phyloP scores from a whole-genome alignment of 2,113 vertebrate species.

The Ameiurus melas region DNA sequence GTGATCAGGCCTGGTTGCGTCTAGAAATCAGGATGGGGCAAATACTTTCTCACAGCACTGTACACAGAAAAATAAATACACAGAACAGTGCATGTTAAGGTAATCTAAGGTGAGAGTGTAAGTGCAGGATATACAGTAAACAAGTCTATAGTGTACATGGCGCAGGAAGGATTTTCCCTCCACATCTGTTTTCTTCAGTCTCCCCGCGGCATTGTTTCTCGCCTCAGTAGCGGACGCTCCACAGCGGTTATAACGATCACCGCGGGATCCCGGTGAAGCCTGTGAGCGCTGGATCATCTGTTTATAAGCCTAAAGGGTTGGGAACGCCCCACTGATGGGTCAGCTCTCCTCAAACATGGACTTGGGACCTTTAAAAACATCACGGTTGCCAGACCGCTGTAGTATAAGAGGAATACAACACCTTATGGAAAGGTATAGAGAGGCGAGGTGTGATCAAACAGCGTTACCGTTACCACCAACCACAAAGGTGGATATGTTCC shows the following conservation, averaged over 20 bases:
- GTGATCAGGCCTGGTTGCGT: no score
- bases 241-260: background rate
- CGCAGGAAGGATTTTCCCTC: background rate
- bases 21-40: no score
- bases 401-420: no score
- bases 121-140: no score
- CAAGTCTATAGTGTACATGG: background rate
- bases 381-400: no score
- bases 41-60: no score
- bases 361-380: no score
- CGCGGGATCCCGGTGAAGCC: background rate
- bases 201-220: background rate
- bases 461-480: background rate
- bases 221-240: background rate
- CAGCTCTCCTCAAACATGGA: no score
- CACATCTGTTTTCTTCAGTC: slow-evolving; percentile 28
- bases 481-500: background rate
- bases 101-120: background rate
- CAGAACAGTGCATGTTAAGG: background rate
- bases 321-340: no score
- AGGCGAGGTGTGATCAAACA: background rate
- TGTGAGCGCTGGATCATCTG: background rate
- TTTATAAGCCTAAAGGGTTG: background rate
- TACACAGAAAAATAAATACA: background rate
- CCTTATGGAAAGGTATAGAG: background rate